phyloP scores from a whole-genome alignment of 2,888 invertebrate genomes.

The Rotaria macrura region DNA sequence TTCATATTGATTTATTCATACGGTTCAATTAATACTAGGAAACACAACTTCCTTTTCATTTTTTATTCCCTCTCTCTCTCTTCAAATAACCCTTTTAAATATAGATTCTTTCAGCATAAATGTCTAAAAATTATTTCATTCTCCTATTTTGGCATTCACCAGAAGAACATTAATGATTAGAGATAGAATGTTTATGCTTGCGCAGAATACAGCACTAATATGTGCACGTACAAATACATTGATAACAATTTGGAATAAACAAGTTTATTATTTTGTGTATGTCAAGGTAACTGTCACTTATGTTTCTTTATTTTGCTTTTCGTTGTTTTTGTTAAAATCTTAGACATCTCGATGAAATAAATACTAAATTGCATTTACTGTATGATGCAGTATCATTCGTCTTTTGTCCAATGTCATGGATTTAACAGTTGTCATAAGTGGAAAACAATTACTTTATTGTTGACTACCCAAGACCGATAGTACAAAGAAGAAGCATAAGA shows the following conservation, averaged over 20 bases:
- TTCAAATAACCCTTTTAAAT: no score
- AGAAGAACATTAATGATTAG: neutral
- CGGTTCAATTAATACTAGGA: neutral
- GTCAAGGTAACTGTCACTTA: neutral
- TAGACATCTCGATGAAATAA: neutral
- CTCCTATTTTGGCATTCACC: neutral
- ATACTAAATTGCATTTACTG: neutral
- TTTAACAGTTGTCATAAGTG: neutral
- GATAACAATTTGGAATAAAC: neutral
- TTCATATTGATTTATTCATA: neutral
- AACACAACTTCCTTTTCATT: neutral
- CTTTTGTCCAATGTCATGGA: neutral
- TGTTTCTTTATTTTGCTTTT: neutral
- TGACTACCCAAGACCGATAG: neutral
- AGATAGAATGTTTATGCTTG: neutral
- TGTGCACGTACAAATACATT: neutral
- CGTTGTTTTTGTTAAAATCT: neutral
- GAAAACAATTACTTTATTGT: neutral
- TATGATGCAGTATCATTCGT: neutral
- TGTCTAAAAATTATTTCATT: neutral
- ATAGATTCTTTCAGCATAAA: neutral
- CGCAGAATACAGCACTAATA: neutral
- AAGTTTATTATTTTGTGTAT: neutral
- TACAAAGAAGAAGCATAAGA: neutral
- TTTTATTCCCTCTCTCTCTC: neutral